These are phyloP conservation scores for Vicugna pacos DNA, from an alignment of 2,113 vertebrate genomes.

Conservation along the genomic window DNA sequence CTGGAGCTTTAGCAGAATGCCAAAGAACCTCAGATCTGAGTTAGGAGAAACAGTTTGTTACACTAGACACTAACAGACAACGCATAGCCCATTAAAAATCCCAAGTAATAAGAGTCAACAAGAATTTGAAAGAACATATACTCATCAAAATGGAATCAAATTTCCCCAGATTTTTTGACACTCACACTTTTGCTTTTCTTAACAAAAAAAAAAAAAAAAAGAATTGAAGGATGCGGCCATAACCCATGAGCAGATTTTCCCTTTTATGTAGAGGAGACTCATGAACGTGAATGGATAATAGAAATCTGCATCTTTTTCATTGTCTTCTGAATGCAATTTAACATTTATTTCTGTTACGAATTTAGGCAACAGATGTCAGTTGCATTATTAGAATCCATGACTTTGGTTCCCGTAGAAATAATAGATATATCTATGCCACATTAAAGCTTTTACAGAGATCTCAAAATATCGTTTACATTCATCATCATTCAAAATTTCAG, in stretches of 20 bases:
- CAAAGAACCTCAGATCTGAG: neutral
- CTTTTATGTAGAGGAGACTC: neutral
- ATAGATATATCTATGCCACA: neutral
- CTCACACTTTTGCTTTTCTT: neutral
- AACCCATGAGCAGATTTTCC: neutral
- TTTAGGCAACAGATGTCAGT: neutral
- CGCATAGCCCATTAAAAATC: neutral
- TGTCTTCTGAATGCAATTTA: slow-evolving; percentile 33
- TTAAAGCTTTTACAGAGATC: neutral
- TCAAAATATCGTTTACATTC: slow-evolving; percentile 24
- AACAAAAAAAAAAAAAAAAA: neutral
- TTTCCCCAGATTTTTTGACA: neutral
- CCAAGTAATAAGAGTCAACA: neutral
- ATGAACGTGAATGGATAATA: neutral
- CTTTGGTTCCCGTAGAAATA: neutral
- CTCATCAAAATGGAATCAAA: neutral
- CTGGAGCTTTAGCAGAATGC: neutral
- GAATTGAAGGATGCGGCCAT: neutral
- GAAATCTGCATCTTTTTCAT: neutral
- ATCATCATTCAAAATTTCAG: neutral
- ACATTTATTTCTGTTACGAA: neutral
- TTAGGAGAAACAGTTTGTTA: slow-evolving; percentile 12
- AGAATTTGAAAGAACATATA: slow-evolving; percentile 13
- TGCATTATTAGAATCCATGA: neutral
- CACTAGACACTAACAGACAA: neutral